These are phyloP conservation scores for Cyaniris semiargus DNA, from an alignment of 2,888 invertebrate species.

Conservation along the genomic window DNA sequence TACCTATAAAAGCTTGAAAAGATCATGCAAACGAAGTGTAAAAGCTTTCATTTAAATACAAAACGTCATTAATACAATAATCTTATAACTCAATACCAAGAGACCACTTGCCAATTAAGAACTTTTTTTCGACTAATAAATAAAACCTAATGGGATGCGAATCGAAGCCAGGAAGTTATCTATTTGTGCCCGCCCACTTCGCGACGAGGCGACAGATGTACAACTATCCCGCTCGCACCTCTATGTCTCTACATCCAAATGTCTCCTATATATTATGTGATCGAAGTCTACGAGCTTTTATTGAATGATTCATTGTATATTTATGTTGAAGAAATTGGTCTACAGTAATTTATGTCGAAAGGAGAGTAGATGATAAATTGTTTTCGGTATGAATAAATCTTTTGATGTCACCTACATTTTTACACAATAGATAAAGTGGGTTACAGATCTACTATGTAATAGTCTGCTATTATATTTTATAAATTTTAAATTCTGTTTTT, in stretches of 20 bases:
- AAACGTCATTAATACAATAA: slow-evolving; percentile 29
- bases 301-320: slow-evolving; percentile 16
- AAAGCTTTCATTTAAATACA: slow-evolving; percentile 4
- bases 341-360: slow-evolving; percentile 4
- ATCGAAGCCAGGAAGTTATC: slow-evolving; percentile 60
- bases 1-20: not conserved
- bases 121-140: slow-evolving; percentile 48
- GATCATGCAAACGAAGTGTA: not conserved
- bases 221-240: slow-evolving; percentile 50
- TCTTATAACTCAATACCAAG: slow-evolving; percentile 36
- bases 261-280: too few species aligned
- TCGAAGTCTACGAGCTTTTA: slow-evolving; percentile 15
- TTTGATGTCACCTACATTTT: not conserved
- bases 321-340: slow-evolving; percentile 1
- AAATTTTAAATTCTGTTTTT: not conserved
- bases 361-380: not conserved
- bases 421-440: not conserved
- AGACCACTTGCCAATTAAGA: slow-evolving; percentile 51
- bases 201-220: slow-evolving; percentile 47
- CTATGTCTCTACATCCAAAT: slow-evolving; percentile 7
- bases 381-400: not conserved
- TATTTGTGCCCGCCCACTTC: slow-evolving; percentile 70
- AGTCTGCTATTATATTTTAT: not conserved
- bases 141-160: slow-evolving; percentile 57
- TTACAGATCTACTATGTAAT: not conserved